phyloP scores from a whole-genome alignment of 92 coral and sea anemone genomes.

The Paragorgia papillata region DNA sequence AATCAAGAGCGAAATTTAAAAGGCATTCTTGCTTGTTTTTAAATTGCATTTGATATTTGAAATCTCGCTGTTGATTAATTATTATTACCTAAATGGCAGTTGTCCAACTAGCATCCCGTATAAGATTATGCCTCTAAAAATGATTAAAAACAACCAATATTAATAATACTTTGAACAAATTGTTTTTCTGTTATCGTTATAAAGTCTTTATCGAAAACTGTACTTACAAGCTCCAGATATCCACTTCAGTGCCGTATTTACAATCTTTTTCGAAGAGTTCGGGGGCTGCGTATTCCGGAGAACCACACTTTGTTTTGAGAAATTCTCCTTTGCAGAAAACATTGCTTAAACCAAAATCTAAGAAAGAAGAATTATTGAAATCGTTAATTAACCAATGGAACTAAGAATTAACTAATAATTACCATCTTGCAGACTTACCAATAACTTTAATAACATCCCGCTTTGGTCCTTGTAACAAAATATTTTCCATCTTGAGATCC shows the following conservation, averaged over 20 bases:
- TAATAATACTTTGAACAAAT: too few species aligned
- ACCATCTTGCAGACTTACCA: constrained; percentile 61
- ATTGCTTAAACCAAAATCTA: constrained; percentile 96
- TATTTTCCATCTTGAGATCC: constrained; percentile 97
- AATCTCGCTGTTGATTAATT: background rate
- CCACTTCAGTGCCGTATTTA: constrained; percentile 88
- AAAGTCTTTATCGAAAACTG: background rate
- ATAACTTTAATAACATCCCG: constrained; percentile 79
- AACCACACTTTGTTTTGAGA: constrained; percentile 94
- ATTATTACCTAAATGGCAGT: constrained; percentile 86
- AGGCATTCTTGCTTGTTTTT: background rate
- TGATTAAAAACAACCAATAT: background rate
- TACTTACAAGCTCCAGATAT: constrained; percentile 98
- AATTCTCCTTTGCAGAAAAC: constrained; percentile 62
- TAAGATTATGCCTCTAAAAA: constrained; percentile 81
- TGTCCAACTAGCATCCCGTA: constrained; percentile 88
- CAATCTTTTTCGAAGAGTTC: constrained; percentile 92
- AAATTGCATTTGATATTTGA: too few species aligned
- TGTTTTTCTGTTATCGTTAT: too few species aligned
- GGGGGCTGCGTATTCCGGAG: constrained; percentile 99
- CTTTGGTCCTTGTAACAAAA: constrained; percentile 78
- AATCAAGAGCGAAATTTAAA: too few species aligned
- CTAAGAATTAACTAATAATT: too few species aligned
- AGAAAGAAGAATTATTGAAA: too few species aligned
- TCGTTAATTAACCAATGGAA: background rate